Percentiles rank a stretch among this genome's conserved stretches.
phyloP scores from a whole-genome alignment of 1,140 invertebrate genomes.

The Cardiocondyla obscurior region DNA sequence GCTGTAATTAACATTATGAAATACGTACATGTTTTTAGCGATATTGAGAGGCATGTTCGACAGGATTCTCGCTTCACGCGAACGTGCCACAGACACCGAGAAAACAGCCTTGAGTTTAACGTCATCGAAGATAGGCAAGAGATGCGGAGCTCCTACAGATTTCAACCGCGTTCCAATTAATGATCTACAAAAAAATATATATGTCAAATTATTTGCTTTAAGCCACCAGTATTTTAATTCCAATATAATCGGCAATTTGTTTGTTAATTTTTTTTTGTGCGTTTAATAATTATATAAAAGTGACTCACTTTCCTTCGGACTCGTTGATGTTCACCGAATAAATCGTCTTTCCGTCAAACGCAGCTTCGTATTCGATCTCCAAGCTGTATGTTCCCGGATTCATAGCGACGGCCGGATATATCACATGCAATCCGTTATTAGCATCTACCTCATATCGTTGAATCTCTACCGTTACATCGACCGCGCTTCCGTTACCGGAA shows the following conservation, averaged over 20 bases:
- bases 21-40: slow-evolving; percentile 71
- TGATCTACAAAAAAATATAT: slow-evolving; percentile 81
- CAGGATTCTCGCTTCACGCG: slow-evolving; percentile 72
- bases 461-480: slow-evolving; percentile 65
- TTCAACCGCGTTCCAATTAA: slow-evolving; percentile 87
- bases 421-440: slow-evolving; percentile 62
- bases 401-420: slow-evolving; percentile 61
- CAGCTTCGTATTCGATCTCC: slow-evolving; percentile 73
- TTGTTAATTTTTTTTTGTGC: background rate
- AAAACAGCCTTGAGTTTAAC: slow-evolving; percentile 86
- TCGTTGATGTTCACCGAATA: slow-evolving; percentile 60
- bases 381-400: slow-evolving; percentile 69
- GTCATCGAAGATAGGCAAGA: slow-evolving; percentile 91
- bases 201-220: background rate
- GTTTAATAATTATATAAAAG: background rate
- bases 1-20: slow-evolving; percentile 22
- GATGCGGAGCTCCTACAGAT: slow-evolving; percentile 85
- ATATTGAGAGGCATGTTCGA: slow-evolving; percentile 80
- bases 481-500: background rate
- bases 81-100: slow-evolving; percentile 78
- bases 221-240: background rate
- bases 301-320: slow-evolving; percentile 40
- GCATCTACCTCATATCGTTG: slow-evolving; percentile 66
- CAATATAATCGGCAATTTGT: background rate
- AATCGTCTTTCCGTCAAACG: slow-evolving; percentile 59